A percentile compares a stretch with the other conserved stretches of the same genome.
Conservation (phyloP, 35 echinoderm and acorn worm species). For the Ophioderma brevispina region DNA sequence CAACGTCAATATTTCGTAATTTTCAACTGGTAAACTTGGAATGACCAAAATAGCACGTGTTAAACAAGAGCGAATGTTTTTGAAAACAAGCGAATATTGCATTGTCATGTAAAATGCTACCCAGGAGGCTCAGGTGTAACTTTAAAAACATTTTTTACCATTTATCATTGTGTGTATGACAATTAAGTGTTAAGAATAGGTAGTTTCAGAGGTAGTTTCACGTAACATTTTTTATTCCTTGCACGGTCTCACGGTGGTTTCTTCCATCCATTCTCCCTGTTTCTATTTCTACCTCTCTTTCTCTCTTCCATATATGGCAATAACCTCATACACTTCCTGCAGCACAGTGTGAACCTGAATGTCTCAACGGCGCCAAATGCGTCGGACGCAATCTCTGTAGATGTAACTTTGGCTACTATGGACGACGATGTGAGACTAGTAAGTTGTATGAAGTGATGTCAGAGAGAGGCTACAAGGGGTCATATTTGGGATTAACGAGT, state of each 20-base stretch:
- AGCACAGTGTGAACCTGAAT: conserved; percentile 60
- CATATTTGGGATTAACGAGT: too few species aligned
- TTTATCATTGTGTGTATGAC: too few species aligned
- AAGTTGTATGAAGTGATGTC: conserved; percentile 31
- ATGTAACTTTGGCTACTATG: conserved; percentile 58
- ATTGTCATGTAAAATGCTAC: too few species aligned
- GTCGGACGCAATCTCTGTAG: conserved; percentile 45
- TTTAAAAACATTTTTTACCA: too few species aligned
- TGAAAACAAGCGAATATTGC: too few species aligned
- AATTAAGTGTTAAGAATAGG: too few species aligned
- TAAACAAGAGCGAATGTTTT: too few species aligned
- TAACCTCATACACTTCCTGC: conserved; percentile 32
- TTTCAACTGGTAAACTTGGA: too few species aligned
- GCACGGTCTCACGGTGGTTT: neutral
- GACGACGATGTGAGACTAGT: conserved; percentile 62
- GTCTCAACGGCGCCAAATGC: conserved; percentile 58
- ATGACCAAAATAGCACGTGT: too few species aligned
- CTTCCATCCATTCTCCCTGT: neutral
- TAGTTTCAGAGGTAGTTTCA: neutral
- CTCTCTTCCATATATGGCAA: neutral
- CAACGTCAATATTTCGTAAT: too few species aligned
- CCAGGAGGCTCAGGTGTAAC: too few species aligned
- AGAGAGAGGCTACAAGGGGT: too few species aligned
- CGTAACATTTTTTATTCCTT: neutral
- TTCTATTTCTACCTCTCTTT: neutral